Evolutionary conservation across 2,888 invertebrate genomes (phyloP), one percentile per base, ranked within the genome.

Genomic region (Megastigmus dorsalis): DNA sequence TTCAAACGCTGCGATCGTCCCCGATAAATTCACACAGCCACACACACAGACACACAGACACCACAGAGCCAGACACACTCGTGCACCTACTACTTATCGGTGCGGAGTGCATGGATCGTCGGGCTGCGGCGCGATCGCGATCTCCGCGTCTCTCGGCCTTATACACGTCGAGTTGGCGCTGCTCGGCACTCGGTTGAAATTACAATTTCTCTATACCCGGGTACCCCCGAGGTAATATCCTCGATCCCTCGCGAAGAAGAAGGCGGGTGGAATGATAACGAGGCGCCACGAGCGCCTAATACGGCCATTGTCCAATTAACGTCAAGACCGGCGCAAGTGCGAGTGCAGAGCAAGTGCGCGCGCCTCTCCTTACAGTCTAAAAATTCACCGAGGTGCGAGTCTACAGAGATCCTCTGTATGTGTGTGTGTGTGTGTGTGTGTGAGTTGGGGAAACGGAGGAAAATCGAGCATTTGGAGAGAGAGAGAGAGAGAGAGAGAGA

Each of bases 251-350:
- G 10, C 10, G 2, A 4, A 3, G 9, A n/a, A n/a, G n/a, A n/a
- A n/a, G n/a, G 50, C 7, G 45, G 36, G 50, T 38, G 63, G 33
- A 45, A 45, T 33, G 60, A 65, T 71, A 63, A 57, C 63, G 50
- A 54, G 55, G 71, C 33, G 43, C 59, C 50, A 20, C 10, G 10
- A n/a, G 18, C 6, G 30, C 76, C 41, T 52, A 52, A 52, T 52
- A 52, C 38, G 18, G 65, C 76, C 68, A 79, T 80, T 80, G 79
- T 79, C 80, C 80, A 81, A 81, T 81, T 80, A 81, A 79, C 78
- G 78, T 80, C 77, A 68, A n/a, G n/a, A n/a, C n/a, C n/a, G 54
- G 67, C 60, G 30, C 36, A 23, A 28, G 43, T 3, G 33, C 18
- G 33, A 26, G 38, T 15, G 13, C 30, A 15, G 52, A 41, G 43